Percentiles rank a stretch among this genome's conserved stretches.
Evolutionary conservation across 2,113 vertebrate species (phyloP).

Genomic region (Sphyrna mokarran): DNA sequence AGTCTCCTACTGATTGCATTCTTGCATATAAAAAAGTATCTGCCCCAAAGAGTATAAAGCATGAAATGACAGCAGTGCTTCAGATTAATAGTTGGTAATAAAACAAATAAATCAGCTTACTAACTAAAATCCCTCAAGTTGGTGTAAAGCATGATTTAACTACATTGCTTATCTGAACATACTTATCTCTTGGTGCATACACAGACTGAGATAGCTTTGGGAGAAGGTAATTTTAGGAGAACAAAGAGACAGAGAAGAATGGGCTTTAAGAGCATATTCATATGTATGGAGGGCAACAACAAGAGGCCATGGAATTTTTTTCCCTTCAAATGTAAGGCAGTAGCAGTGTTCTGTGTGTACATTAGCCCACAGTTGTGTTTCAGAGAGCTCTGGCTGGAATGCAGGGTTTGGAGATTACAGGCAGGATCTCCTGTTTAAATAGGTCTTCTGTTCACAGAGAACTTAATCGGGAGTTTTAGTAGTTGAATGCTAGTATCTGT

Average conservation of each 20-base stretch:
- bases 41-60: background rate
- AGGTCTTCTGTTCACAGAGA: background rate
- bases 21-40: background rate
- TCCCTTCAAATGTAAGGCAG: background rate
- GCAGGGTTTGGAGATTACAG: conserved; percentile 11
- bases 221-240: background rate
- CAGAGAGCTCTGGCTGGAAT: background rate
- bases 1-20: background rate
- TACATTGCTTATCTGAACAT: conserved; percentile 7
- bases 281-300: conserved; percentile 5
- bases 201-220: background rate
- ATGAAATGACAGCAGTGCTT: background rate
- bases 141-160: background rate
- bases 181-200: conserved; percentile 10
- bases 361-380: conserved; percentile 1
- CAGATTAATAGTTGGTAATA: background rate
- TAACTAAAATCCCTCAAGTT: conserved; percentile 16
- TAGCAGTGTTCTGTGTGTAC: conserved; percentile 1
- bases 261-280: conserved; percentile 13
- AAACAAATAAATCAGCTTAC: background rate
- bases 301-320: background rate
- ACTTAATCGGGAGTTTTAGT: background rate
- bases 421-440: conserved; percentile 21
- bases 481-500: background rate
- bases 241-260: background rate